A percentile compares a stretch with the other conserved stretches of the same genome.
Evolutionary conservation across 2,113 vertebrate species (phyloP).

Genomic region (Brachypteracias leptosomus): DNA sequence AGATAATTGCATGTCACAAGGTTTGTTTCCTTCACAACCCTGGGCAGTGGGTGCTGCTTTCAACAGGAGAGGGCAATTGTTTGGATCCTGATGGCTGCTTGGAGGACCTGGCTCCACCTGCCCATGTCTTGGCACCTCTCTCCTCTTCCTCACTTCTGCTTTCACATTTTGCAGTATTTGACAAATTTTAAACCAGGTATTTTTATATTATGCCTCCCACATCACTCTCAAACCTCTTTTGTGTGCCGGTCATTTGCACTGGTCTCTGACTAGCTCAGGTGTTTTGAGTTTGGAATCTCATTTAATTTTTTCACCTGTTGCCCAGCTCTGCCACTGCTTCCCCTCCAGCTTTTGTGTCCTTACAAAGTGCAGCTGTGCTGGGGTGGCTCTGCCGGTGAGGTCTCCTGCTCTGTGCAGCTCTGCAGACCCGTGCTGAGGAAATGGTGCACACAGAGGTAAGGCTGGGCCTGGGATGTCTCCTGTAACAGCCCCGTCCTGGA

Average conservation of each 20-base stretch:
- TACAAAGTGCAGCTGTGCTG: not conserved
- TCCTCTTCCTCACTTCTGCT: not conserved
- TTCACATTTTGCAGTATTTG: not conserved
- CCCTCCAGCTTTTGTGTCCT: not conserved
- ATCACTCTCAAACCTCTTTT: not conserved
- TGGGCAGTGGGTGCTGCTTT: not conserved
- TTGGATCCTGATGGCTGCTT: not conserved
- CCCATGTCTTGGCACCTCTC: not conserved
- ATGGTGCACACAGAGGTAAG: rapidly evolving
- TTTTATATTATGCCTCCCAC: not conserved
- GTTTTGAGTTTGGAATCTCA: not conserved
- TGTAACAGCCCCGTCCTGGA: not conserved
- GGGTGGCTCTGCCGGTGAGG: rapidly evolving
- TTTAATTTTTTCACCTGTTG: not conserved
- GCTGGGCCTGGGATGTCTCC: not conserved
- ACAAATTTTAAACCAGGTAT: not conserved
- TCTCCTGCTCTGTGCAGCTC: rapidly evolving
- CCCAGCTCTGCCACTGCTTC: too few species aligned
- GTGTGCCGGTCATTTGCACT: not conserved
- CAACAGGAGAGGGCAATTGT: not conserved
- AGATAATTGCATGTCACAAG: not conserved
- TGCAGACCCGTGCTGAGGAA: rapidly evolving
- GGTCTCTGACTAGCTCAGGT: not conserved
- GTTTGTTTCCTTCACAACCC: not conserved
- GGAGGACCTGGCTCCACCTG: not conserved